Conservation (phyloP, 1,140 invertebrate species). For the Lucilia sericata region DNA sequence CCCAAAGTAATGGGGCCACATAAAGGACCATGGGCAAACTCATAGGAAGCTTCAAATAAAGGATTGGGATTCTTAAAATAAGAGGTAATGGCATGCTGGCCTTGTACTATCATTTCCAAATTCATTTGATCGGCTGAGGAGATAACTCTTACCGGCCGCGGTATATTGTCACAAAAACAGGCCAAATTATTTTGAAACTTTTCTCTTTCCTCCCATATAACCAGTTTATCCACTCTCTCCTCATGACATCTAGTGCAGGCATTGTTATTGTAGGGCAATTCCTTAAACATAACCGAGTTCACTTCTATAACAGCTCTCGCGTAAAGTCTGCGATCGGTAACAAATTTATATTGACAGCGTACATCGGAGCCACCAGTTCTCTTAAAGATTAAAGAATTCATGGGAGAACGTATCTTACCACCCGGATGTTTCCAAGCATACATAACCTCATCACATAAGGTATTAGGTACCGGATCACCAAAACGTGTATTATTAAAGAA, state of each 20-base stretch:
- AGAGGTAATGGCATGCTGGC: conserved; percentile 82
- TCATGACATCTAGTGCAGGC: conserved; percentile 85
- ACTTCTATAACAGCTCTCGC: conserved; percentile 79
- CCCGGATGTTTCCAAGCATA: conserved; percentile 80
- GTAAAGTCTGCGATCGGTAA: conserved; percentile 83
- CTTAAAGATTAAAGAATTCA: conserved; percentile 89
- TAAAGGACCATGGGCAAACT: conserved; percentile 88
- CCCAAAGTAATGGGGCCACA: conserved; percentile 85
- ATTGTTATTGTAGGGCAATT: conserved; percentile 81
- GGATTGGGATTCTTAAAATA: conserved; percentile 88
- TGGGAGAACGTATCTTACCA: conserved; percentile 80
- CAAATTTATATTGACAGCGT: conserved; percentile 83
- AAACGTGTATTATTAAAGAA: conserved; percentile 91
- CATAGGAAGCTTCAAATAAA: conserved; percentile 85
- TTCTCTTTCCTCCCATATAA: conserved; percentile 77
- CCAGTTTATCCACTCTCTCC: conserved; percentile 84
- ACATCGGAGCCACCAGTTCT: conserved; percentile 77
- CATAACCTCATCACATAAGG: conserved; percentile 87
- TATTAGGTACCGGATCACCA: conserved; percentile 81
- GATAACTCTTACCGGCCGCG: conserved; percentile 74
- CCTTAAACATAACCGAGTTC: conserved; percentile 70
- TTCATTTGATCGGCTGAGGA: conserved; percentile 83
- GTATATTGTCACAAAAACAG: conserved; percentile 76
- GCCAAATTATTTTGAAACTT: conserved; percentile 69
- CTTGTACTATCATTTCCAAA: conserved; percentile 83